phyloP scores from a whole-genome alignment of 2,888 invertebrate species.

The Rambutsinella grinnellia region DNA sequence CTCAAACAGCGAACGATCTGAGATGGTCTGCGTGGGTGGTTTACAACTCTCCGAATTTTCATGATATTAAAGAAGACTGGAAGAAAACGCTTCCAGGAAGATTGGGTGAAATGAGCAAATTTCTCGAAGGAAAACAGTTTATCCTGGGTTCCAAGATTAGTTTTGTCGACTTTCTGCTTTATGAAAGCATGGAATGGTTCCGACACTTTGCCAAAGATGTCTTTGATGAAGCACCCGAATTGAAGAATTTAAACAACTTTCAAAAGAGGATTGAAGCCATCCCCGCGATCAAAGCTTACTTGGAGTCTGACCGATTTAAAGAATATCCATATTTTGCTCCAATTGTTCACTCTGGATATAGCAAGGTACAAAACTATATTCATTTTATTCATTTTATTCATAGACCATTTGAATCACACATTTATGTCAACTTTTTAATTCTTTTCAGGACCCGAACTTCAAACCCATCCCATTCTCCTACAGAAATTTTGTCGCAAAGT shows the following conservation, averaged over 20 bases:
- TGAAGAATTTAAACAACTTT: slow-evolving; percentile 19
- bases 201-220: slow-evolving; percentile 16
- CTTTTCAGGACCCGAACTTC: slow-evolving; percentile 33
- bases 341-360: slow-evolving; percentile 24
- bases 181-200: slow-evolving; percentile 27
- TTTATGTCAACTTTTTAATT: background rate
- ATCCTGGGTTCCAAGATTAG: slow-evolving; percentile 26
- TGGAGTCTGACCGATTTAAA: slow-evolving; percentile 32
- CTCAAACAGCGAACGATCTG: slow-evolving; percentile 24
- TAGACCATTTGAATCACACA: background rate
- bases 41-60: slow-evolving; percentile 23
- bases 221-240: slow-evolving; percentile 16
- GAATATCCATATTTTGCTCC: slow-evolving; percentile 27
- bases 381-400: background rate
- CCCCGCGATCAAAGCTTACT: slow-evolving; percentile 29
- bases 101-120: slow-evolving; percentile 23
- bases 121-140: slow-evolving; percentile 26
- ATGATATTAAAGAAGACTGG: slow-evolving; percentile 41
- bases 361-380: slow-evolving; percentile 15
- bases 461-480: slow-evolving; percentile 21
- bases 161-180: slow-evolving; percentile 21
- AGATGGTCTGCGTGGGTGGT: slow-evolving; percentile 26
- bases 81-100: slow-evolving; percentile 26
- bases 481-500: slow-evolving; percentile 30
- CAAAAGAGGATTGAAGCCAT: slow-evolving; percentile 23